Evolutionary conservation across 30 jellyfish, hydroid and myxozoan genomes (phyloP).

Genomic region (Pelagia noctiluca): DNA sequence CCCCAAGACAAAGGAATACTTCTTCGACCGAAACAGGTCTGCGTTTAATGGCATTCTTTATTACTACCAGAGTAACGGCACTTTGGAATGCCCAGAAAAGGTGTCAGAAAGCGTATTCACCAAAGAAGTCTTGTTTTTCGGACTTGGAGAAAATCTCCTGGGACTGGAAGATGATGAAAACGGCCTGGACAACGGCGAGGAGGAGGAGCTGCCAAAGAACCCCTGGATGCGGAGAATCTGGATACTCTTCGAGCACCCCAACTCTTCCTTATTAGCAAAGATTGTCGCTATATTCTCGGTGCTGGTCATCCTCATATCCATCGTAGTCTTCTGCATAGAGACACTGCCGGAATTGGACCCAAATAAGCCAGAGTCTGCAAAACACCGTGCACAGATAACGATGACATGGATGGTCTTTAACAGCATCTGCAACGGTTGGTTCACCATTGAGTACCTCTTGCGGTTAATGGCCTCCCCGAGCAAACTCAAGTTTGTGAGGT

Average conservation of each 20-base stretch:
- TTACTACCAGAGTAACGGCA: constrained; percentile 91
- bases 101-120: constrained; percentile 95
- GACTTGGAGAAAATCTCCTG: constrained; percentile 79
- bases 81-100: constrained; percentile 82
- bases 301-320: constrained; percentile 79
- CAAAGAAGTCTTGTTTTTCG: constrained; percentile 94
- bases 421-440: constrained; percentile 92
- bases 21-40: constrained; percentile 90
- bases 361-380: constrained; percentile 39
- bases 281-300: constrained; percentile 87
- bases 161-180: constrained; percentile 60
- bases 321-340: constrained; percentile 90
- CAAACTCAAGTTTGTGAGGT: constrained; percentile 67
- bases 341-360: constrained; percentile 94
- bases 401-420: constrained; percentile 83
- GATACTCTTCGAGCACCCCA: constrained; percentile 91
- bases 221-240: constrained; percentile 64
- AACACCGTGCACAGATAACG: constrained; percentile 42
- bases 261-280: constrained; percentile 79
- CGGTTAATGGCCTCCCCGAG: constrained; percentile 87
- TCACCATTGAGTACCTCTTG: constrained; percentile 87
- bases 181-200: constrained; percentile 56
- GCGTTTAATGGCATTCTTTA: constrained; percentile 91
- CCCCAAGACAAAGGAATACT: constrained; percentile 84
- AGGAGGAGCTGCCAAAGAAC: constrained; percentile 76